Percentiles rank a stretch among this genome's conserved stretches.
Evolutionary conservation across 2,888 invertebrate species (phyloP).

Genomic region (Tromatobia lineatoria): DNA sequence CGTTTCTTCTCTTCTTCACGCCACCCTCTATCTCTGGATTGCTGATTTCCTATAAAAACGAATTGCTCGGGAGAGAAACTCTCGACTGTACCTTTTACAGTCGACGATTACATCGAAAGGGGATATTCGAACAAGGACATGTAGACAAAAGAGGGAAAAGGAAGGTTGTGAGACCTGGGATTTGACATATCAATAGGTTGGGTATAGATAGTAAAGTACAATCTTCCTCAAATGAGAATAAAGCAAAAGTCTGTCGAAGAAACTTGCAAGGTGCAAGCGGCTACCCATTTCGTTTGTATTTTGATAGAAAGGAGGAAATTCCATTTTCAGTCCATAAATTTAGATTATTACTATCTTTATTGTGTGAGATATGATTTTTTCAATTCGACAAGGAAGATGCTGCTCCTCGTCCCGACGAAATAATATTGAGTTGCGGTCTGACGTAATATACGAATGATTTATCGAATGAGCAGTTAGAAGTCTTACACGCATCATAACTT

Average conservation of each 20-base stretch:
- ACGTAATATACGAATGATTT: too few relatives aligned
- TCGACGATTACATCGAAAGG: conserved; percentile 45
- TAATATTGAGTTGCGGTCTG: too few relatives aligned
- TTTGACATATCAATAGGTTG: conserved; percentile 35
- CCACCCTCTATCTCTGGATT: conserved; percentile 34
- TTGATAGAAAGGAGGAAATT: not conserved
- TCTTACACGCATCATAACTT: too few relatives aligned
- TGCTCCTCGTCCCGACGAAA: too few relatives aligned
- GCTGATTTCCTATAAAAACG: conserved; percentile 76
- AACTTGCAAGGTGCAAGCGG: not conserved
- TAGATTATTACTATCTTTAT: too few relatives aligned
- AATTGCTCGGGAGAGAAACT: conserved; percentile 70
- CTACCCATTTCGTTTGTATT: not conserved
- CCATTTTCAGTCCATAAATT: too few relatives aligned
- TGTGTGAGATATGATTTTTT: too few relatives aligned
- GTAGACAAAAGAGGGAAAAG: conserved; percentile 11
- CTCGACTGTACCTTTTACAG: not conserved
- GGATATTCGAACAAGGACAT: conserved; percentile 42
- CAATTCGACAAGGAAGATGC: too few relatives aligned
- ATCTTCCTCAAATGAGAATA: not conserved
- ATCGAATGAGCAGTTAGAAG: too few relatives aligned
- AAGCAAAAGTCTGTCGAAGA: not conserved
- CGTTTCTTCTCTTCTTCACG: conserved; percentile 37
- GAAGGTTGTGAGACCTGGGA: conserved; percentile 3
- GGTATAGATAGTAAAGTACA: conserved; percentile 25